phyloP scores from a whole-genome alignment of 2,888 invertebrate species.

The Sinodicranocentrus sp. region DNA sequence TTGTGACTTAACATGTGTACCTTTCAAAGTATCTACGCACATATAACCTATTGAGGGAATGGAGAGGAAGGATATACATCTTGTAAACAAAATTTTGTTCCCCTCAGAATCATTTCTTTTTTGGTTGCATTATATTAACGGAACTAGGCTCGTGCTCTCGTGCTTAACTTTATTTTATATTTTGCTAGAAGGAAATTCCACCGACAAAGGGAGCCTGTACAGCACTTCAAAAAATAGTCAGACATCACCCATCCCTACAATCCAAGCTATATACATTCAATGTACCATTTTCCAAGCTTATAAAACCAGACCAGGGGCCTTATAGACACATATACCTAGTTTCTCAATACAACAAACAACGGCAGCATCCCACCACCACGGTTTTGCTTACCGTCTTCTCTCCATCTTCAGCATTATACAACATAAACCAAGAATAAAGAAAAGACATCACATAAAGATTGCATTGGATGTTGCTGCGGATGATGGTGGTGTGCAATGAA shows the following conservation, averaged over 20 bases:
- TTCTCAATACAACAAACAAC: no score
- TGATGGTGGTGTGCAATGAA: constrained; percentile 74
- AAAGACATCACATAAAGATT: constrained; percentile 72
- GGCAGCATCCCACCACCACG: no score
- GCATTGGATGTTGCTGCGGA: constrained; percentile 66
- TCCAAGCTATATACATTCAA: no score
- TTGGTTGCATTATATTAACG: constrained; percentile 24
- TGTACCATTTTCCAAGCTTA: no score
- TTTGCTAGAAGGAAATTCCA: constrained; percentile 32
- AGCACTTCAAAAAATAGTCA: not conserved
- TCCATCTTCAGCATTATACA: constrained; percentile 19
- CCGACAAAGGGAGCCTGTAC: constrained; percentile 21
- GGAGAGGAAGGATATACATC: constrained; percentile 26
- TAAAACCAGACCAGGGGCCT: no score
- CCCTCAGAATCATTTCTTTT: constrained; percentile 26
- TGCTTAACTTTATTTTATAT: constrained; percentile 34
- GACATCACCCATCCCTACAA: constrained; percentile 11
- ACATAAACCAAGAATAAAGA: constrained; percentile 42
- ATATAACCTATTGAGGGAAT: constrained; percentile 15
- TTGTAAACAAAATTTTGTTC: constrained; percentile 39
- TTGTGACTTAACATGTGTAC: no score
- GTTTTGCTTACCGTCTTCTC: not conserved
- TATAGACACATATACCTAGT: no score
- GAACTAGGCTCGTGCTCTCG: constrained; percentile 27
- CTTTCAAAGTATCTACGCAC: not conserved